Evolutionary conservation across 2,888 invertebrate species (phyloP).

Genomic region (Ormyrus labotus): DNA sequence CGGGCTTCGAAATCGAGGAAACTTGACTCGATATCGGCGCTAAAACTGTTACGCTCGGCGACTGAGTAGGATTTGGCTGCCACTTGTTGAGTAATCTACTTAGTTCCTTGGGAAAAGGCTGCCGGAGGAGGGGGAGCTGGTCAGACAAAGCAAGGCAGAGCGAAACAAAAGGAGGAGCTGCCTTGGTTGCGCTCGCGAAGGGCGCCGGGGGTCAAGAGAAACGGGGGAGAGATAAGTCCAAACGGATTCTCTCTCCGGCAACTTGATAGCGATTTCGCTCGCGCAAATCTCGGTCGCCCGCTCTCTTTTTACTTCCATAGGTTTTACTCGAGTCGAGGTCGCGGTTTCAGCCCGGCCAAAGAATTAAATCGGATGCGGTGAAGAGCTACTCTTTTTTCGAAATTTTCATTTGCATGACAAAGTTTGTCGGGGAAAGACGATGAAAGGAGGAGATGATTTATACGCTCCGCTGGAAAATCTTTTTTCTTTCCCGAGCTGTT

Average conservation of each 20-base stretch:
- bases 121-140: not conserved
- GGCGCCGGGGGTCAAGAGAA: not conserved
- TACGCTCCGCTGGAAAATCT: constrained; percentile 30
- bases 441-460: constrained; percentile 43
- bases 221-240: constrained; percentile 6
- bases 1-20: constrained; percentile 21
- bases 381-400: not conserved
- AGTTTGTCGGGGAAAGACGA: constrained; percentile 22
- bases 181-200: too few relatives aligned
- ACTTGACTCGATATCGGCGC: constrained; percentile 59
- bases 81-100: constrained; percentile 76
- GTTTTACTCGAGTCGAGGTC: not conserved
- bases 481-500: constrained; percentile 9
- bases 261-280: constrained; percentile 8
- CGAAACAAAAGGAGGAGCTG: not conserved
- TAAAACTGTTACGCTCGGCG: constrained; percentile 66
- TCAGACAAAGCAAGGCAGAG: constrained; percentile 12
- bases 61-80: constrained; percentile 70
- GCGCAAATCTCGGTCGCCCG: too few relatives aligned
- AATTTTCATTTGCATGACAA: constrained; percentile 42
- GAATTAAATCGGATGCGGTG: constrained; percentile 20
- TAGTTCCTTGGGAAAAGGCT: constrained; percentile 68
- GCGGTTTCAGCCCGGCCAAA: not conserved
- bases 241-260: constrained; percentile 1
- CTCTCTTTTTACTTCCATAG: not conserved